Evolutionary conservation across 2,113 vertebrate species (phyloP).

Genomic region (Corvus moneduloides): DNA sequence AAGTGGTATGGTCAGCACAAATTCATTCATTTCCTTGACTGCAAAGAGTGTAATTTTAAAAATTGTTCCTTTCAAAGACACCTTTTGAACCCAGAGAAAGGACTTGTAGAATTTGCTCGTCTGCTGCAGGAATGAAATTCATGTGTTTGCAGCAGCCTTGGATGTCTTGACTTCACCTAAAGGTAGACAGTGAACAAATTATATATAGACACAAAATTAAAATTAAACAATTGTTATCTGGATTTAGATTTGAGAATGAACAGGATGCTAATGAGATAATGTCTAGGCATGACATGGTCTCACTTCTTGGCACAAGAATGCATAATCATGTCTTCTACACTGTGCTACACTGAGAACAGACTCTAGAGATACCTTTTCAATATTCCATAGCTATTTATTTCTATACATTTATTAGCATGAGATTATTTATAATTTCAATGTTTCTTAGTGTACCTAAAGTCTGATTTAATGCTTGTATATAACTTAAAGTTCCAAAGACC

Average conservation of each 20-base stretch:
- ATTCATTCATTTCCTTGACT: neutral
- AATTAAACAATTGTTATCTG: neutral
- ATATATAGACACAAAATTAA: neutral
- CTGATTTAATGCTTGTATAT: neutral
- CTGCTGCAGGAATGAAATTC: neutral
- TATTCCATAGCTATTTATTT: neutral
- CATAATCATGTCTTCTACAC: neutral
- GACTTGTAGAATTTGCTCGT: neutral
- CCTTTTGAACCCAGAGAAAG: neutral
- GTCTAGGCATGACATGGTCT: neutral
- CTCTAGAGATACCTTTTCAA: neutral
- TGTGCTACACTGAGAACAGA: neutral
- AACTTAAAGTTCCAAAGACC: neutral
- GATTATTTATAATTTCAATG: neutral
- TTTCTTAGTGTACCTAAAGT: neutral
- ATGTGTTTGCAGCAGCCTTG: neutral
- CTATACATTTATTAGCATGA: neutral
- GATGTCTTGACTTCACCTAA: neutral
- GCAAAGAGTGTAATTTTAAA: neutral
- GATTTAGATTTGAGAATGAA: conserved; percentile 1
- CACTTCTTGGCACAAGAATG: neutral
- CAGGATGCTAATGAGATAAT: conserved; percentile 36
- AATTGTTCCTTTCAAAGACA: neutral
- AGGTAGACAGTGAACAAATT: neutral
- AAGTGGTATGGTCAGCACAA: neutral